Percentiles rank a stretch among this genome's conserved stretches.
Conservation (phyloP, 2,113 vertebrate species). For the Tachysurus vachellii region DNA sequence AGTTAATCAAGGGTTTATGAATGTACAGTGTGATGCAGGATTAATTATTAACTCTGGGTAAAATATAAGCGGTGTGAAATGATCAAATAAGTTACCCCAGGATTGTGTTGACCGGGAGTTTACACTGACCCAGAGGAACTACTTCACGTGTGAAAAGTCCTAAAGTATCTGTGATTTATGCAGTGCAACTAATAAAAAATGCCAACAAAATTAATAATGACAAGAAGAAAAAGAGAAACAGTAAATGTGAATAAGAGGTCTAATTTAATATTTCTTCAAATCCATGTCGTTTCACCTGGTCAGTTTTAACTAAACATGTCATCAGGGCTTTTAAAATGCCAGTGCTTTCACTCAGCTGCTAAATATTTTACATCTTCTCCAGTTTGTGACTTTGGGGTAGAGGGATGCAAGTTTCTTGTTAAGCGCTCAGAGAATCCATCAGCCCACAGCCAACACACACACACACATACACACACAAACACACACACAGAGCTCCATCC, state of each 20-base stretch:
- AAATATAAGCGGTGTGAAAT: too few species aligned
- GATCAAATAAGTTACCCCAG: too few species aligned
- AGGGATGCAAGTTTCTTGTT: conserved; percentile 42
- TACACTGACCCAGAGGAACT: too few species aligned
- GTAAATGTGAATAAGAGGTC: background rate
- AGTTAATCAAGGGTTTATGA: too few species aligned
- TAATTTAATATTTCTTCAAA: conserved; percentile 60
- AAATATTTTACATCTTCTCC: conserved; percentile 76
- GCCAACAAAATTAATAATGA: background rate
- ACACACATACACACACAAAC: conserved; percentile 19
- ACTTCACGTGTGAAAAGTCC: too few species aligned
- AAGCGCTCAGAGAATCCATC: conserved; percentile 49
- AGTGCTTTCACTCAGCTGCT: conserved; percentile 66
- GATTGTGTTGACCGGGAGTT: too few species aligned
- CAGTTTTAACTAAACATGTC: conserved; percentile 70
- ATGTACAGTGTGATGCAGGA: too few species aligned
- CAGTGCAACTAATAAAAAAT: too few species aligned
- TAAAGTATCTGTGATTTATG: too few species aligned
- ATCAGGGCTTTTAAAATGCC: conserved; percentile 71
- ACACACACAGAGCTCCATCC: conserved; percentile 10
- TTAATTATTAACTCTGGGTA: too few species aligned
- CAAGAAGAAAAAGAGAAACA: background rate
- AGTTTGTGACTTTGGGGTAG: conserved; percentile 55
- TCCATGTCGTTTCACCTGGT: conserved; percentile 52
- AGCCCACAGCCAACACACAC: conserved; percentile 15